Percentiles rank a stretch among this genome's conserved stretches.
phyloP scores from a whole-genome alignment of 2,797 vertebrate species.

The Poecile montanus region DNA sequence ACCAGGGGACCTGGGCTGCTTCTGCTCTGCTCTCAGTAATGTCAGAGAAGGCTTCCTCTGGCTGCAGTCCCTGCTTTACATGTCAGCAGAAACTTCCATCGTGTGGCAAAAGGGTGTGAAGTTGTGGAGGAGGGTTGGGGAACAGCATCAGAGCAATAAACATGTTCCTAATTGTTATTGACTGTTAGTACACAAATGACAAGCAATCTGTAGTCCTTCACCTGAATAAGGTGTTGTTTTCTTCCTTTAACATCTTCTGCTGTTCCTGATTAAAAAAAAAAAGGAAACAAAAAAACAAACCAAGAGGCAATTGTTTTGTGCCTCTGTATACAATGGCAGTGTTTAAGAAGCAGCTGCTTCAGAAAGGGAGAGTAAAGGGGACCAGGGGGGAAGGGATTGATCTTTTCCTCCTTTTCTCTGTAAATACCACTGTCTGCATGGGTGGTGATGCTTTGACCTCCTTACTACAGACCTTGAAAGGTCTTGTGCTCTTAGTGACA shows the following conservation, averaged over 20 bases:
- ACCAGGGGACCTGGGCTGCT: constrained; percentile 28
- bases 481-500: constrained; percentile 65
- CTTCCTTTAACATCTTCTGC: constrained; percentile 23
- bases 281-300: background rate
- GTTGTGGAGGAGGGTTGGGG: background rate
- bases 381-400: background rate
- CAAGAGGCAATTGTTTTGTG: constrained; percentile 30
- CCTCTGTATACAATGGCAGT: background rate
- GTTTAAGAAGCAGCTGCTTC: constrained; percentile 25
- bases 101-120: background rate
- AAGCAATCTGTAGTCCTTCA: constrained; percentile 15
- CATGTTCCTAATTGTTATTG: constrained; percentile 52
- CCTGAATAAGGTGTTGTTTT: constrained; percentile 12
- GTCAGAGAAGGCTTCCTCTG: constrained; percentile 47
- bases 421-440: constrained; percentile 35
- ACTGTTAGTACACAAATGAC: constrained; percentile 60
- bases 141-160: constrained; percentile 33
- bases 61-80: constrained; percentile 30
- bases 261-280: background rate
- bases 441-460: constrained; percentile 40
- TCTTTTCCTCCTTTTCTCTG: constrained; percentile 42
- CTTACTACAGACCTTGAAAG: constrained; percentile 34
- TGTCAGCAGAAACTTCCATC: constrained; percentile 21
- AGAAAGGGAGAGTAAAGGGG: background rate
- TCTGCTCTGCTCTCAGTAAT: constrained; percentile 49